These are phyloP conservation scores for Nibea albiflora DNA, from an alignment of 2,113 vertebrate species.

Conservation along the genomic window DNA sequence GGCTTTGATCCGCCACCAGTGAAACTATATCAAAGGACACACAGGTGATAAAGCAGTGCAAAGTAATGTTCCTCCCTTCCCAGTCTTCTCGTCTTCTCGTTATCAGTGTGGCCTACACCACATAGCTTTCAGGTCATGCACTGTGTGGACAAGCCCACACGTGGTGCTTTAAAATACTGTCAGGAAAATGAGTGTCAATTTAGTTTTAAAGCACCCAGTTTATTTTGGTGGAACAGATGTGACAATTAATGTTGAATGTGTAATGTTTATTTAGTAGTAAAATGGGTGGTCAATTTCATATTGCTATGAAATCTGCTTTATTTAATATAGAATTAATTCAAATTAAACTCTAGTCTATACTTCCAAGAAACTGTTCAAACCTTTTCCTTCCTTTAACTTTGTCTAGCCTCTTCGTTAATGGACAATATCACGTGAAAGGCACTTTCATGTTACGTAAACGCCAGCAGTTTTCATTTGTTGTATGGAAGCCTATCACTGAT, in stretches of 20 bases:
- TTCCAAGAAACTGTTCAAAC: not conserved
- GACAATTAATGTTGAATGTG: not conserved
- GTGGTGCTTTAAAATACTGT: constrained; percentile 19
- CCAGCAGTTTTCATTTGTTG: constrained; percentile 11
- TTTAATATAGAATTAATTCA: not conserved
- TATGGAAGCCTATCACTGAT: constrained; percentile 48
- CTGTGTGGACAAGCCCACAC: constrained; percentile 49
- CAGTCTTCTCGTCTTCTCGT: constrained; percentile 44
- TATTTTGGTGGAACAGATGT: not conserved
- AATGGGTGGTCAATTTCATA: not conserved
- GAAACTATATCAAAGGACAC: constrained; percentile 80
- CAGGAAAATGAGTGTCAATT: not conserved
- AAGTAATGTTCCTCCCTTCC: constrained; percentile 55
- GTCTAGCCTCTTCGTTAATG: not conserved
- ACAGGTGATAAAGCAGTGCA: constrained; percentile 72
- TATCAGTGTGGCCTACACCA: constrained; percentile 75
- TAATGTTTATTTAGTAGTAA: not conserved
- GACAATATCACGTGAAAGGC: constrained; percentile 26
- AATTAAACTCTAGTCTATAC: not conserved
- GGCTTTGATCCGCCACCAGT: constrained; percentile 76
- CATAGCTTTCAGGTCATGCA: constrained; percentile 51
- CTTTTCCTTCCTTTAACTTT: not conserved
- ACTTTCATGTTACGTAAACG: constrained; percentile 31
- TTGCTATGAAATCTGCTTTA: too few species aligned
- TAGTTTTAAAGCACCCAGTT: not conserved